Base-by-base conservation (phyloP, 2,797 vertebrate species). In the Lemur catta region DNA sequence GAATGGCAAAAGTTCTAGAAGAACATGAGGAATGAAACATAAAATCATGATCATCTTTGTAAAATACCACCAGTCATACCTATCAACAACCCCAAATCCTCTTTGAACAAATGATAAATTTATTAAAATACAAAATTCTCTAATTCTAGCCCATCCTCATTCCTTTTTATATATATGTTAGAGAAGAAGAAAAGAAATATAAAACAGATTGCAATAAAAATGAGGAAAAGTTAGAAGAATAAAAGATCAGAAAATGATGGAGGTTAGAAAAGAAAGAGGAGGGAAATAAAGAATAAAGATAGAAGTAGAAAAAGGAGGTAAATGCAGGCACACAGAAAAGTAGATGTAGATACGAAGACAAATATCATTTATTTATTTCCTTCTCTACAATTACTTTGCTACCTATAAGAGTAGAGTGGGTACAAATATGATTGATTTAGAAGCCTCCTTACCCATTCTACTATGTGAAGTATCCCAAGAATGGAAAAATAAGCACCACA, bases 51-150 rank as follows among this genome's bases (percentile, higher is more conserved):
- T 15, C 57, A 63, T 89, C 72, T 92, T 74, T 43, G 61, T 22
- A 84, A 95, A 96, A 65, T 55, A 84, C 4, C 76, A 59, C n/a
- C 35, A 85, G 30, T 43, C 61, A 85, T 67, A 71, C 24, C 79
- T 46, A 85, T 59, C 67, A 61, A 74, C 67, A 61, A 74, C 18
- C 26, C 28, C 43, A 94, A 88, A 72, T 85, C 0, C 20, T 93
- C 93, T 82, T 63, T 50, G 10, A 94, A 85, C 18, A 80, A 75
- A 69, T n/a, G 41, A 78, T 28, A 84, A 94, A 85, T 81, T 82
- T 76, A 84, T 90, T 89, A 52, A 84, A 35, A 84, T 59, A 63
- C 1, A 85, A 72, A 63, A 41, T 79, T 94, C 41, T 95, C 78
- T 85, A 88, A 61, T 74, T 88, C 35, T 82, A 71, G 3, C 20